A percentile compares a stretch with the other conserved stretches of the same genome.
These are phyloP conservation scores for Laticauda laticaudata DNA, from an alignment of 2,113 vertebrate genomes.

Conservation along the genomic window DNA sequence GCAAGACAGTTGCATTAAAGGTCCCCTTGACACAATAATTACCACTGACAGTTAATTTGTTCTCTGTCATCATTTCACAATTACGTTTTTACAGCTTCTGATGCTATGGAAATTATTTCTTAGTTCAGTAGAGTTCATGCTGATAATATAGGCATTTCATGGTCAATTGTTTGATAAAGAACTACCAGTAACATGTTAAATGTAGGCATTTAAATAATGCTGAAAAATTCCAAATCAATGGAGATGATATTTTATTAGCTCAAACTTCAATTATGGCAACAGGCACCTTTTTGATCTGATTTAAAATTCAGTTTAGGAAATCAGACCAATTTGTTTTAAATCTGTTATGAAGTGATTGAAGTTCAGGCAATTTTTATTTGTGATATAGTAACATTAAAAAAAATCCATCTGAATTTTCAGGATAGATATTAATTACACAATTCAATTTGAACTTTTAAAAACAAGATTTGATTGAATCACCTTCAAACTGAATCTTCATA, in stretches of 20 bases:
- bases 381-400: neutral
- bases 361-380: neutral
- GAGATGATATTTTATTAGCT: neutral
- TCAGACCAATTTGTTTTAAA: neutral
- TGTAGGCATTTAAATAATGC: neutral
- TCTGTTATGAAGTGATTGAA: neutral
- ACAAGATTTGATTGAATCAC: neutral
- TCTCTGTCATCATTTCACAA: neutral
- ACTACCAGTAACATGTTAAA: neutral
- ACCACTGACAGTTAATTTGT: neutral
- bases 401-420: neutral
- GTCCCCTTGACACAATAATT: neutral
- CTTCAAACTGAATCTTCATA: neutral
- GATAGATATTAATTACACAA: neutral
- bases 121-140: neutral
- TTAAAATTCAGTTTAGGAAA: neutral
- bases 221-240: neutral
- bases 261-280: neutral
- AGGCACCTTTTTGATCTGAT: neutral
- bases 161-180: neutral
- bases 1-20: neutral
- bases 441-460: neutral
- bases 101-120: neutral
- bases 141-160: neutral
- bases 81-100: neutral